Evolutionary conservation across 1,140 invertebrate species (phyloP), one percentile per base, ranked within the genome.

Genomic region (Dendroctonus ponderosae): DNA sequence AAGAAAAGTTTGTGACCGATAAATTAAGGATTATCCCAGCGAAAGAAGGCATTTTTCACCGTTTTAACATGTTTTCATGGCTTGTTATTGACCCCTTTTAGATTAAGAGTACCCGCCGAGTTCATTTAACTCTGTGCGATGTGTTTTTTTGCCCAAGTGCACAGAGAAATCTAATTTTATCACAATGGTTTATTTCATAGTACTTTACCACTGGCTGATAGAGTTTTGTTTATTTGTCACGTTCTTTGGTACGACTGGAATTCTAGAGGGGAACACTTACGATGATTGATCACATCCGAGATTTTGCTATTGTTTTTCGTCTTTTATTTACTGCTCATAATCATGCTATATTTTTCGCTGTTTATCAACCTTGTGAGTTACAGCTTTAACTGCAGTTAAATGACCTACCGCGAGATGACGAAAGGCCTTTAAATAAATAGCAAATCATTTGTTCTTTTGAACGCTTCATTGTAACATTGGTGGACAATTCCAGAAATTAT

Each of bases 1-100:
- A 69, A 69, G 58, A 44, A 49, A 68, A 70, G 71, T 63, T 65
- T 72, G 60, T 72, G 69, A 69, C 70, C 64, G 67, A 71, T 70
- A 70, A 69, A 63, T 63, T 60, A 60, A 70, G 37, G 46, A 60
- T 64, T 62, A 58, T 67, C 63, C 44, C 64, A 68, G 60, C 58
- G 50, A 71, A 68, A 43, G 50, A 54, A 60, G 43, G 53, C 43
- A 52, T 40, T 70, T 74, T 72, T 66, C 42, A 57, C 46, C 44
- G 59, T 68, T 68, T 72, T 52, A 70, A 58, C 50, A 70, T 72
- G 66, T 69, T 68, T 67, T 67, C 64, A 66, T 67, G 66, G 49
- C 66, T 71, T 70, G 71, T 71, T 69, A 71, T 72, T 72, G 71
- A 72, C 71, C 69, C 57, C 62, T 72, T 71, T 71, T 44, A 66